phyloP scores from a whole-genome alignment of 2,888 invertebrate species.

The Oscheius sp. region DNA sequence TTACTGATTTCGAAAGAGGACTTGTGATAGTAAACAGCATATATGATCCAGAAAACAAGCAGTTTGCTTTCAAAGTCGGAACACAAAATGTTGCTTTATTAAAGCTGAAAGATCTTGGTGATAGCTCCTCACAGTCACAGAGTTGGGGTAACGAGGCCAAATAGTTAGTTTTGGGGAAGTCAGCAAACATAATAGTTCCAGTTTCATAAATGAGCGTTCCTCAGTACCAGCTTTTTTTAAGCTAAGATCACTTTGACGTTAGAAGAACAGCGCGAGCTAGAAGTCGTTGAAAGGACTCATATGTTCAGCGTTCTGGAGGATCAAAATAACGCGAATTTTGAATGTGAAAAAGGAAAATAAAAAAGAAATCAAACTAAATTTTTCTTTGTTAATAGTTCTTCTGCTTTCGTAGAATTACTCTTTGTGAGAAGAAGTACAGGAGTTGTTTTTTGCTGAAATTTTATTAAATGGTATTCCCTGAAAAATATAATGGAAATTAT shows the following conservation, averaged over 20 bases:
- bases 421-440: too few relatives aligned
- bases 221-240: constrained; percentile 50
- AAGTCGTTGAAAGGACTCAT: constrained; percentile 41
- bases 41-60: constrained; percentile 33
- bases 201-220: constrained; percentile 49
- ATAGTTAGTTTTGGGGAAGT: constrained; percentile 7
- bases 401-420: too few relatives aligned
- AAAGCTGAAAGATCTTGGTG: constrained; percentile 16
- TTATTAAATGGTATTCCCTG: too few relatives aligned
- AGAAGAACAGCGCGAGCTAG: constrained; percentile 42
- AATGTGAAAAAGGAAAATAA: too few relatives aligned
- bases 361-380: too few relatives aligned
- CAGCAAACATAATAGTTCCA: constrained; percentile 31
- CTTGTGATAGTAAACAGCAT: constrained; percentile 44
- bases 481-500: too few relatives aligned
- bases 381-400: too few relatives aligned
- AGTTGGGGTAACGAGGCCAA: constrained; percentile 5
- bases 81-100: constrained; percentile 16
- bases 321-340: too few relatives aligned
- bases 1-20: constrained; percentile 46
- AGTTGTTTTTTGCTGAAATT: too few relatives aligned
- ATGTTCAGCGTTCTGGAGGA: constrained; percentile 48
- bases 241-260: constrained; percentile 43
- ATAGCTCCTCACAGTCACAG: not conserved
- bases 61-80: constrained; percentile 22